A percentile compares a stretch with the other conserved stretches of the same genome.
phyloP scores from a whole-genome alignment of 2,113 vertebrate genomes.

The Gymnogyps californianus region DNA sequence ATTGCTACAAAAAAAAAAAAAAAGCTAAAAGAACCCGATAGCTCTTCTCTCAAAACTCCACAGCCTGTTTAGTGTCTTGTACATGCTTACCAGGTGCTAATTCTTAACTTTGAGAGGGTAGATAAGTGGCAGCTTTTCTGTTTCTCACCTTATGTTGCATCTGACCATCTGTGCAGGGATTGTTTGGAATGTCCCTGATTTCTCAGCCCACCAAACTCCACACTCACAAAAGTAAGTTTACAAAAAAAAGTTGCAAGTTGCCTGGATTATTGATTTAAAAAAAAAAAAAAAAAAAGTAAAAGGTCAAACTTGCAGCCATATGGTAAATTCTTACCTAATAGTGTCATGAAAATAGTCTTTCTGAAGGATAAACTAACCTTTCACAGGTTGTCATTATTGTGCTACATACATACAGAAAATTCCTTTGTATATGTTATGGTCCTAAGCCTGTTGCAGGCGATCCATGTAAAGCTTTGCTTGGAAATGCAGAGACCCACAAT shows the following conservation, averaged over 20 bases:
- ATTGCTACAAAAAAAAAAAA: background rate
- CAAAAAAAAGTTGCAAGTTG: background rate
- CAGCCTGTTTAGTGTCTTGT: background rate
- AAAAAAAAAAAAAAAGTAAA: background rate
- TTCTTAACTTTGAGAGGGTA: slow-evolving; percentile 25
- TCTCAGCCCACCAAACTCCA: background rate
- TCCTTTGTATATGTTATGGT: background rate
- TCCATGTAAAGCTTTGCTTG: background rate
- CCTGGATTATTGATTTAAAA: background rate
- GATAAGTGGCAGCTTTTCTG: background rate
- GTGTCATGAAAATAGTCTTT: background rate
- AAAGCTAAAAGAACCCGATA: background rate
- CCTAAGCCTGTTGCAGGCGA: background rate
- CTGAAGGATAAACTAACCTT: background rate
- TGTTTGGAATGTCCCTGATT: background rate
- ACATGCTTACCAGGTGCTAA: slow-evolving; percentile 29
- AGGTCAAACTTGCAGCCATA: background rate
- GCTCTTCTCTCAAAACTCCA: background rate
- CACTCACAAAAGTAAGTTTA: background rate
- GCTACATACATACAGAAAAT: background rate
- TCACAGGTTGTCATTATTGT: background rate
- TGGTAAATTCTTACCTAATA: background rate
- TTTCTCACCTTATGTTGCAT: slow-evolving; percentile 4
- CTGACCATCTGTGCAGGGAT: slow-evolving; percentile 23
- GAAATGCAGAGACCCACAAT: background rate